phyloP scores from a whole-genome alignment of 2,888 invertebrate genomes.

The Tetragnatha montana region DNA sequence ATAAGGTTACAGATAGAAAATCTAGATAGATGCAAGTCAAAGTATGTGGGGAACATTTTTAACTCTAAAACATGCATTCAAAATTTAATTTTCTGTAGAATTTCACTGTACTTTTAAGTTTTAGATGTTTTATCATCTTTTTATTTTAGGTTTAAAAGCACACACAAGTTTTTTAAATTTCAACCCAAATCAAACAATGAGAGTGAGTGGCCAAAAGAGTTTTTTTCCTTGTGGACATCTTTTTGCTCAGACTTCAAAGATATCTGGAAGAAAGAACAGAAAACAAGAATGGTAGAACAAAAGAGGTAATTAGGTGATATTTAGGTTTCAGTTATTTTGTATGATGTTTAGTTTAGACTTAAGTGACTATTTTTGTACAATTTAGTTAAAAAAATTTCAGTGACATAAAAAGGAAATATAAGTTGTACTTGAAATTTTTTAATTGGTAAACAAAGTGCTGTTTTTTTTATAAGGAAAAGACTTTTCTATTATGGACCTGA shows the following conservation, averaged over 20 bases:
- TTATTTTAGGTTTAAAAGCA: constrained; percentile 52
- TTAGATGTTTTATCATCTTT: background rate
- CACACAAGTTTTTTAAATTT: constrained; percentile 90
- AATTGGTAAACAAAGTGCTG: no score
- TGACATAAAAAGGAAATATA: no score
- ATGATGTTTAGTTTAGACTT: no score
- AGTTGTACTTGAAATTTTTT: no score
- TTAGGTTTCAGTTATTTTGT: no score
- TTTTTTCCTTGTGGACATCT: constrained; percentile 90
- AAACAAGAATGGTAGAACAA: constrained; percentile 82
- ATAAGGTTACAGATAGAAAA: constrained; percentile 86
- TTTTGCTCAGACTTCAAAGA: constrained; percentile 96
- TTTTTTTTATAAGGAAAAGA: no score
- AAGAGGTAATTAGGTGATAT: constrained; percentile 46
- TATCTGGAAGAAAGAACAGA: constrained; percentile 94
- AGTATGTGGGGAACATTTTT: constrained; percentile 76
- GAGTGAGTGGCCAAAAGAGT: constrained; percentile 87
- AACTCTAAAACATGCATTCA: background rate
- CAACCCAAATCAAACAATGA: constrained; percentile 85
- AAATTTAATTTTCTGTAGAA: background rate
- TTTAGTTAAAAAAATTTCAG: no score
- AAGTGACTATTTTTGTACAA: no score
- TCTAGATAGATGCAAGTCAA: constrained; percentile 85
- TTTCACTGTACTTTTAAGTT: background rate
- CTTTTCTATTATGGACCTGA: no score